Conservation (phyloP, 2,113 vertebrate genomes). For the Chloroceryle aenea region DNA sequence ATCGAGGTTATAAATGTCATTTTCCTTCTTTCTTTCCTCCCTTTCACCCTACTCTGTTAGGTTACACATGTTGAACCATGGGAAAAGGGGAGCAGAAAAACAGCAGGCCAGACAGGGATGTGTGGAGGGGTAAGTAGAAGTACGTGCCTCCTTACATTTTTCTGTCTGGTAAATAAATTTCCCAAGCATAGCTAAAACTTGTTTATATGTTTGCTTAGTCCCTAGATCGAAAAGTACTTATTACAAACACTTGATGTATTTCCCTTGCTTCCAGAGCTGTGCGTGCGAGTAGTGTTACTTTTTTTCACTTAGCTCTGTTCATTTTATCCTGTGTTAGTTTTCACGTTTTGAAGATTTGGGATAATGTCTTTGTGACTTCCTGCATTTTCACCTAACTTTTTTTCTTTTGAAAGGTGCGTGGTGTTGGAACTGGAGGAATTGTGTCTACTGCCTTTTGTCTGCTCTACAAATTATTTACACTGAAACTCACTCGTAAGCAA, state of each 20-base stretch:
- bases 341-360: background rate
- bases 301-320: background rate
- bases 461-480: slow-evolving; percentile 97
- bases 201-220: background rate
- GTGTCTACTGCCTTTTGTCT: slow-evolving; percentile 98
- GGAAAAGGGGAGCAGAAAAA: slow-evolving; percentile 99
- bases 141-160: slow-evolving; percentile 91
- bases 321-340: background rate
- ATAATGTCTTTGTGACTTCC: background rate
- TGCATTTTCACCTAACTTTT: background rate
- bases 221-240: background rate
- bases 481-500: slow-evolving; percentile 98
- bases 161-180: slow-evolving; percentile 47
- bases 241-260: background rate
- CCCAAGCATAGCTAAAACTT: background rate
- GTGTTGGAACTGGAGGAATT: slow-evolving; percentile 97
- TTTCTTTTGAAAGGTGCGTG: slow-evolving; percentile 86
- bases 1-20: slow-evolving; percentile 37
- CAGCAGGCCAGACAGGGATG: slow-evolving; percentile 99
- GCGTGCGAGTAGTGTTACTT: background rate
- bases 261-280: background rate
- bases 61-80: slow-evolving; percentile 95
- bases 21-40: background rate
- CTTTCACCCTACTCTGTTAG: slow-evolving; percentile 62
- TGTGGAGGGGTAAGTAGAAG: slow-evolving; percentile 99